These are phyloP conservation scores for Hoplodrina blanda DNA, from an alignment of 2,888 invertebrate species.

Conservation along the genomic window DNA sequence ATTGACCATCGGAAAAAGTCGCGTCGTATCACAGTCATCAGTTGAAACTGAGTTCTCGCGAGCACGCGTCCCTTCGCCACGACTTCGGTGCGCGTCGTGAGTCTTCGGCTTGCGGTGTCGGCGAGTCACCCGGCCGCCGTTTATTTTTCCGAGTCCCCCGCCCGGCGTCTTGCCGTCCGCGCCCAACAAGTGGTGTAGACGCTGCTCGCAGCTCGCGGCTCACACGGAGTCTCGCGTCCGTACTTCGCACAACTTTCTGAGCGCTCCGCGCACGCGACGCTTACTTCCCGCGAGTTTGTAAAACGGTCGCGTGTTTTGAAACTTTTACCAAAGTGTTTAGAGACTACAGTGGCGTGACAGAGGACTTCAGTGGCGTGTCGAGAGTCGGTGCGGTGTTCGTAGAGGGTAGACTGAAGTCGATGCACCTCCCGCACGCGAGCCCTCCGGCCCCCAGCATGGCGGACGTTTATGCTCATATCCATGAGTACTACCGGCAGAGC, in stretches of 20 bases:
- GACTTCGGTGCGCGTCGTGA: constrained; percentile 87
- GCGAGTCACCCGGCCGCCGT: constrained; percentile 79
- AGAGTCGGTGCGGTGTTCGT: constrained; percentile 76
- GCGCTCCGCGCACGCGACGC: constrained; percentile 81
- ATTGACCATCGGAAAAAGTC: constrained; percentile 91
- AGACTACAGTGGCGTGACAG: constrained; percentile 81
- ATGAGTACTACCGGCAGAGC: constrained; percentile 95
- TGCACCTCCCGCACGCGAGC: constrained; percentile 92
- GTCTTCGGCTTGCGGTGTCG: constrained; percentile 89
- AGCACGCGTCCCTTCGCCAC: constrained; percentile 86
- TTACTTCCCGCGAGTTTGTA: constrained; percentile 72
- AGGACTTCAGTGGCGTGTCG: constrained; percentile 85
- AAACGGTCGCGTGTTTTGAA: constrained; percentile 79
- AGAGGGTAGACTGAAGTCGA: constrained; percentile 87
- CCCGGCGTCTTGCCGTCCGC: constrained; percentile 86
- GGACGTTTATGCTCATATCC: constrained; percentile 94
- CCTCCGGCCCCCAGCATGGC: constrained; percentile 92
- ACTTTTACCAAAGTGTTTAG: constrained; percentile 82
- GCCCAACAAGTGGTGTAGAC: constrained; percentile 89
- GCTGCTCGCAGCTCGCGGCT: constrained; percentile 79
- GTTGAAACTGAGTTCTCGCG: constrained; percentile 89
- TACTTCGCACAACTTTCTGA: constrained; percentile 86
- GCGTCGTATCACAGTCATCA: constrained; percentile 91
- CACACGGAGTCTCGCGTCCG: constrained; percentile 86
- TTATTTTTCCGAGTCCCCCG: constrained; percentile 86